Conservation (phyloP, 2,797 vertebrate genomes). For the Lycodopsis pacificus region DNA sequence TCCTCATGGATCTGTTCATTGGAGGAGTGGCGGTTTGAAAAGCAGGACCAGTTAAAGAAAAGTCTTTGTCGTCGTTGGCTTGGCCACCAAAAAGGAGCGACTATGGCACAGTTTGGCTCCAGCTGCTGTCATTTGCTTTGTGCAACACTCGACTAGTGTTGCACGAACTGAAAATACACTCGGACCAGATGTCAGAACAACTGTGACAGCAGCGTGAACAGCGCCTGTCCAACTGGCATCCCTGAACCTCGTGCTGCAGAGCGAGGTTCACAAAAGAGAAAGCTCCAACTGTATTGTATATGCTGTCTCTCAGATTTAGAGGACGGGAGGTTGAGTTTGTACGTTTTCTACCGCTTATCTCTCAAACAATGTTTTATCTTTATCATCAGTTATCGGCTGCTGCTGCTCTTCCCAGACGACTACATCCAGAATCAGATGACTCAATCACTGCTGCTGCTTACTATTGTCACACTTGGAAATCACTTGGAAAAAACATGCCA, state of each 20-base stretch:
- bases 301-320: background rate
- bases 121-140: constrained; percentile 41
- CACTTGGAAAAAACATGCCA: constrained; percentile 17
- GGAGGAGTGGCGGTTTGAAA: background rate
- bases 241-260: background rate
- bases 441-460: background rate
- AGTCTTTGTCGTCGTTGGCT: background rate
- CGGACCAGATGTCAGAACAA: constrained; percentile 65
- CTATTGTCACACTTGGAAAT: constrained; percentile 2
- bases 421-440: background rate
- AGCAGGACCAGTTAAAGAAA: background rate
- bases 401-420: background rate
- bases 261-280: background rate
- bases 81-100: background rate
- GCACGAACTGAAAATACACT: constrained; percentile 22
- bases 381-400: background rate
- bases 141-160: constrained; percentile 16
- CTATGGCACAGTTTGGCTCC: background rate
- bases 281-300: background rate
- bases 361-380: background rate
- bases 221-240: constrained; percentile 39
- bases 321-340: background rate
- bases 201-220: constrained; percentile 41
- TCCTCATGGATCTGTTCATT: background rate
- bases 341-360: background rate